Percentiles rank a stretch among this genome's conserved stretches.
Conservation (phyloP, 23 tunicate species). For the Halocynthia roretzi region DNA sequence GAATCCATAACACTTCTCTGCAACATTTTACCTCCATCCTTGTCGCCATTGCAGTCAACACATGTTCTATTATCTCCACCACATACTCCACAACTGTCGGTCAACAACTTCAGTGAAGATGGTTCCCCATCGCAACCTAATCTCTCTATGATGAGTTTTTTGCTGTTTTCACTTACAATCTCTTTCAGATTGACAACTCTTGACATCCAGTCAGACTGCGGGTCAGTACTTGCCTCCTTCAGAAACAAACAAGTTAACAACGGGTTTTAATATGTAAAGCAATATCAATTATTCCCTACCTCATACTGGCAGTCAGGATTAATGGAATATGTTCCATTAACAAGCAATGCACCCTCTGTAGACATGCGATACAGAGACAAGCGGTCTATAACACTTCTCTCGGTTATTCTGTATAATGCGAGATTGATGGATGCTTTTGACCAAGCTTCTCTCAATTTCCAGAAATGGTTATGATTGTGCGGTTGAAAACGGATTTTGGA, state of each 20-base stretch:
- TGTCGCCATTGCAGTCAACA: conserved; percentile 35
- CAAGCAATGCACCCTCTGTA: background rate
- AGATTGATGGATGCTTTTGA: background rate
- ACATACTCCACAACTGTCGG: conserved; percentile 45
- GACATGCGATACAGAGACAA: background rate
- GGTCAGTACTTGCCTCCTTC: background rate
- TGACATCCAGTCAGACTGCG: background rate
- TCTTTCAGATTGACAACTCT: background rate
- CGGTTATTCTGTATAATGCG: conserved; percentile 9
- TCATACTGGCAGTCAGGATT: background rate
- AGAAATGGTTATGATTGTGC: background rate
- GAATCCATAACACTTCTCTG: background rate
- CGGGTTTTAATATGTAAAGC: background rate
- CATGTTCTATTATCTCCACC: conserved; percentile 37
- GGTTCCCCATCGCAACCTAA: conserved; percentile 38
- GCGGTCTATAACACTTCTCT: background rate
- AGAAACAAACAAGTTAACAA: background rate
- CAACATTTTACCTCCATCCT: conserved; percentile 27
- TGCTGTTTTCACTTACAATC: conserved; percentile 3
- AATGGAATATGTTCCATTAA: background rate
- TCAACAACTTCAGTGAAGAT: conserved; percentile 21
- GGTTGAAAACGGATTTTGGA: background rate
- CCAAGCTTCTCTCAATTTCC: conserved; percentile 25
- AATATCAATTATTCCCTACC: background rate
- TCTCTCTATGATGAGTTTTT: conserved; percentile 24